Conservation (phyloP, 2,113 vertebrate species). For the Microtus montanus region DNA sequence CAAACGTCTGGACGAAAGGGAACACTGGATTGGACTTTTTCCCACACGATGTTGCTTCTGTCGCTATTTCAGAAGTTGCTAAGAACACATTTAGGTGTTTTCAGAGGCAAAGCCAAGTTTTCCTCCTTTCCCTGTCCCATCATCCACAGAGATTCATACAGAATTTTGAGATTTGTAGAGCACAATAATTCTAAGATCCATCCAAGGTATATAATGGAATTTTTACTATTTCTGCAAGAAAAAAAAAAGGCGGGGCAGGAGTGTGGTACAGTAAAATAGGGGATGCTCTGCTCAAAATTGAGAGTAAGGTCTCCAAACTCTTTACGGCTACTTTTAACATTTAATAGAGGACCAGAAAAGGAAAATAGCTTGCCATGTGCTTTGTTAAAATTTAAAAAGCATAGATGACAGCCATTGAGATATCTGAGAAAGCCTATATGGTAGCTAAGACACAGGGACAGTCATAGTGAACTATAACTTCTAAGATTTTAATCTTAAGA, state of each 20-base stretch:
- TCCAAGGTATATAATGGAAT: not conserved
- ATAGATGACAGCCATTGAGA: not conserved
- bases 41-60: not conserved
- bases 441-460: not conserved
- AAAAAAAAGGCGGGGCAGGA: not conserved
- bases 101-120: conserved; percentile 26
- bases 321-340: not conserved
- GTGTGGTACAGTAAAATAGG: not conserved
- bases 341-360: not conserved
- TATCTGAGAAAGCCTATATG: not conserved
- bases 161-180: not conserved
- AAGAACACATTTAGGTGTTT: conserved; percentile 27
- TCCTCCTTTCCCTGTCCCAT: not conserved
- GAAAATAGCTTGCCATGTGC: not conserved
- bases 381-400: conserved; percentile 11
- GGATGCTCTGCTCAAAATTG: not conserved
- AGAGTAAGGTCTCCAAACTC: not conserved
- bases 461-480: not conserved
- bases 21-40: not conserved
- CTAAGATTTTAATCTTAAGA: not conserved
- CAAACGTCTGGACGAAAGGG: not conserved
- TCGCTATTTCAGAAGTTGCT: not conserved
- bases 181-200: not conserved
- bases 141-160: not conserved
- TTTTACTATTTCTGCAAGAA: not conserved